phyloP scores from a whole-genome alignment of 2,888 invertebrate genomes.

The Diarsia mendica region DNA sequence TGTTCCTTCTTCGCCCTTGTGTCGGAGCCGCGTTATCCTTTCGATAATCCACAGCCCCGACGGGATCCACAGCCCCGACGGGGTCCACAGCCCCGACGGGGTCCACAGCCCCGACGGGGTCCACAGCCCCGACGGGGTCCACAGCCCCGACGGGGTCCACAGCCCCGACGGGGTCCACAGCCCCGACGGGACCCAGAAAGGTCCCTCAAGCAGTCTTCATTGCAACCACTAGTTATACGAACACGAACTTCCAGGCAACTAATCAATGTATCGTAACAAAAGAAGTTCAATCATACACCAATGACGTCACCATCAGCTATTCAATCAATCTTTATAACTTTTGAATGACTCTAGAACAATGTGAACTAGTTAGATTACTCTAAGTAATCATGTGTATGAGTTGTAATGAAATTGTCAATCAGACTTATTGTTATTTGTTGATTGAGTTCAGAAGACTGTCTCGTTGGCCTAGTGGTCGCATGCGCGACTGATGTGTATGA shows the following conservation, averaged over 20 bases:
- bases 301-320: constrained; percentile 21
- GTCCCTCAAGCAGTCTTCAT: background rate
- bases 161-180: too few species aligned
- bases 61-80: too few species aligned
- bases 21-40: too few species aligned
- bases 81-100: too few species aligned
- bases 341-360: constrained; percentile 24
- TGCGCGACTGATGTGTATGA: background rate
- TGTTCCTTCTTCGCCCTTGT: too few species aligned
- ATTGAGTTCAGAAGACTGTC: constrained; percentile 14
- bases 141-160: too few species aligned
- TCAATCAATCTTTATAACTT: constrained; percentile 32
- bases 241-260: background rate
- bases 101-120: too few species aligned
- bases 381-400: constrained; percentile 28
- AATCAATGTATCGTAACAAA: constrained; percentile 1
- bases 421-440: constrained; percentile 21
- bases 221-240: background rate
- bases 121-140: too few species aligned
- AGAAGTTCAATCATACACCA: constrained; percentile 10
- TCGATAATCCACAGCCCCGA: too few species aligned
- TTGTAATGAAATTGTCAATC: constrained; percentile 25
- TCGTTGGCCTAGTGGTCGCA: background rate
- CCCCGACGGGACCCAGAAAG: too few species aligned
- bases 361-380: constrained; percentile 24